These are phyloP conservation scores for Lepidostoma basale DNA, from an alignment of 1,140 invertebrate species.

Conservation along the genomic window DNA sequence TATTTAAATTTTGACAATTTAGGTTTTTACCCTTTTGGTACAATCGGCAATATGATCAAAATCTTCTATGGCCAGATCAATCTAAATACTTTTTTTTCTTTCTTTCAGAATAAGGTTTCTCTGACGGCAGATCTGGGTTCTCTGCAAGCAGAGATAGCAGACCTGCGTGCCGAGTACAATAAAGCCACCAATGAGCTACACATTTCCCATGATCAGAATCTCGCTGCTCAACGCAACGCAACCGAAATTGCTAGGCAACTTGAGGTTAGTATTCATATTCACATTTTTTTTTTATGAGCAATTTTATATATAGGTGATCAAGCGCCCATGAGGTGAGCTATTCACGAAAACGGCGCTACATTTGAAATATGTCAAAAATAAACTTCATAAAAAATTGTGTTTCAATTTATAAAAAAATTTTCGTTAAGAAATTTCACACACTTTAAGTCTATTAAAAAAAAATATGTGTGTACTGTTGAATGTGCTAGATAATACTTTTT, in stretches of 20 bases:
- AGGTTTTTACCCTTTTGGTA: too few relatives aligned
- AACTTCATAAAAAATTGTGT: constrained; percentile 2
- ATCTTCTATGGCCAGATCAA: too few relatives aligned
- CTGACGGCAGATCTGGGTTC: constrained; percentile 59
- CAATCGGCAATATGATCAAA: too few relatives aligned
- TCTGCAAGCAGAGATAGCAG: constrained; percentile 54
- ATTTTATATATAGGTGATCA: too few relatives aligned
- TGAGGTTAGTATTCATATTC: constrained; percentile 54
- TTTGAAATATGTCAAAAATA: too few relatives aligned
- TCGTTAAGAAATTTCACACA: too few relatives aligned
- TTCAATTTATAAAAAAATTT: background rate
- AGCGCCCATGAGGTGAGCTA: too few relatives aligned
- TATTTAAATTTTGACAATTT: too few relatives aligned
- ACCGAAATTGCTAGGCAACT: constrained; percentile 64
- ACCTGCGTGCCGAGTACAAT: constrained; percentile 58
- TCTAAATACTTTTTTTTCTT: background rate
- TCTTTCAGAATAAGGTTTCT: constrained; percentile 55
- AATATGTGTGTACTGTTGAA: too few relatives aligned
- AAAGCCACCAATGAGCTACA: constrained; percentile 58
- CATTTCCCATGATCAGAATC: constrained; percentile 56
- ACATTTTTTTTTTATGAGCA: background rate
- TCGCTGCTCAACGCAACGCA: constrained; percentile 58
- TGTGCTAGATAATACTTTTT: too few relatives aligned
- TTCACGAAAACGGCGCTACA: too few relatives aligned
- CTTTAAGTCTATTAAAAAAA: too few relatives aligned